Evolutionary conservation across 30 jellyfish, hydroid and myxozoan species (phyloP).

Genomic region (Hydra vulgaris): DNA sequence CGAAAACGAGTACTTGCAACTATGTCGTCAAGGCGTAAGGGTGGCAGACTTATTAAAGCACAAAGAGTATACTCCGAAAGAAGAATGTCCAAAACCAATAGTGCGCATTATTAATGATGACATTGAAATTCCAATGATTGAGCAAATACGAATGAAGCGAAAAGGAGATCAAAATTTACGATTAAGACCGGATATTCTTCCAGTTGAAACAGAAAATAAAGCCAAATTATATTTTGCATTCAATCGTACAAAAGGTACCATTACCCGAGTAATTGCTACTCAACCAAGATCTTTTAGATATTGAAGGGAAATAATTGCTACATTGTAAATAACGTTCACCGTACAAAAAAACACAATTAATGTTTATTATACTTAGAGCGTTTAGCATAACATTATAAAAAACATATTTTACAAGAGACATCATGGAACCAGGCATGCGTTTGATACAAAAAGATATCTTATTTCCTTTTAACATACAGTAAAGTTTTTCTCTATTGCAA

Average conservation of each 20-base stretch:
- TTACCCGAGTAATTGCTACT: conserved; percentile 34
- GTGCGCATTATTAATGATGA: background rate
- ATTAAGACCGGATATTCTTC: conserved; percentile 25
- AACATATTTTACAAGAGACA: too few relatives aligned
- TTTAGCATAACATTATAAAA: too few relatives aligned
- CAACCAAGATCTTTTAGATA: conserved; percentile 21
- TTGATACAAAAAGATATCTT: too few relatives aligned
- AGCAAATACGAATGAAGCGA: conserved; percentile 11
- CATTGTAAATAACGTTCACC: background rate
- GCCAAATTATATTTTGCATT: conserved; percentile 26
- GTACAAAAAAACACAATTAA: too few relatives aligned
- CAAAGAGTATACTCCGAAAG: background rate
- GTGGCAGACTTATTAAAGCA: conserved; percentile 16
- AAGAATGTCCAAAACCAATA: background rate
- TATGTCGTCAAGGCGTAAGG: conserved; percentile 22
- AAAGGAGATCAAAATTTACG: background rate
- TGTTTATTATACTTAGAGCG: too few relatives aligned
- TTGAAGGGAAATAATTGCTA: background rate
- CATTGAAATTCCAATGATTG: conserved; percentile 13
- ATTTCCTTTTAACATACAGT: too few relatives aligned
- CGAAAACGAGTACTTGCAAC: conserved; percentile 11
- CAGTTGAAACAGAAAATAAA: conserved; percentile 21
- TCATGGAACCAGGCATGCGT: too few relatives aligned
- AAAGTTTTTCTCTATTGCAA: too few relatives aligned
- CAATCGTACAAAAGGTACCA: conserved; percentile 25